Evolutionary conservation across 2,113 vertebrate species (phyloP).

Genomic region (Eclectus roratus): DNA sequence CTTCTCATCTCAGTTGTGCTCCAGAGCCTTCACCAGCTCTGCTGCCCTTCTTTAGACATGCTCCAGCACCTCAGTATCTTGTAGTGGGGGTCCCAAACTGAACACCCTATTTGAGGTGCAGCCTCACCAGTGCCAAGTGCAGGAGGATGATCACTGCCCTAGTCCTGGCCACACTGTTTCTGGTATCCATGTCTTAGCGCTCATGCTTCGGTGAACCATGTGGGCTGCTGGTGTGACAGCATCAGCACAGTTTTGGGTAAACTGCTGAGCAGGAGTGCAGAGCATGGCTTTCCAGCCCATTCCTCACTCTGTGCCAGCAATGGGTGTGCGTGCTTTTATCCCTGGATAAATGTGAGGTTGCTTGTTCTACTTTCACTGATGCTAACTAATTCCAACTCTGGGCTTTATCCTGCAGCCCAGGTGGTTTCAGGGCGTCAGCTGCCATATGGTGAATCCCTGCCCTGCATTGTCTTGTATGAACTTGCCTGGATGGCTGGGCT

Average conservation of each 20-base stretch:
- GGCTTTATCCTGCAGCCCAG: neutral
- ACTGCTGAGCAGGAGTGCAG: neutral
- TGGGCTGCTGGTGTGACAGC: neutral
- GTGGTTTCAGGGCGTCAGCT: conserved; percentile 30
- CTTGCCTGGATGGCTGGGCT: neutral
- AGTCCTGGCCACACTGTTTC: accelerated
- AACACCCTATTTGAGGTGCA: accelerated
- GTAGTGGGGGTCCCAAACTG: neutral
- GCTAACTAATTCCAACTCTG: neutral
- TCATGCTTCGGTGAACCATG: accelerated
- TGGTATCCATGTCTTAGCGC: accelerated
- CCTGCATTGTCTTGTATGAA: neutral
- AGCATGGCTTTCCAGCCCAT: accelerated
- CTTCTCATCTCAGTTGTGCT: neutral
- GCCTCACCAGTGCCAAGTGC: neutral
- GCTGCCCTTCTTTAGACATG: neutral
- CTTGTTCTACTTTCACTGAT: neutral
- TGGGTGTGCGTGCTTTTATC: neutral
- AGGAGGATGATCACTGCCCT: neutral
- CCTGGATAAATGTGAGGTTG: accelerated
- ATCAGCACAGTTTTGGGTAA: neutral
- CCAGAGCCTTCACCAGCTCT: neutral
- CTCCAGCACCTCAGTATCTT: neutral
- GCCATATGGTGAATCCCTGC: neutral
- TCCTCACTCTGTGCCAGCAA: accelerated